Conservation (phyloP, 2,888 invertebrate genomes). For the Tetramorium bicarinatum region DNA sequence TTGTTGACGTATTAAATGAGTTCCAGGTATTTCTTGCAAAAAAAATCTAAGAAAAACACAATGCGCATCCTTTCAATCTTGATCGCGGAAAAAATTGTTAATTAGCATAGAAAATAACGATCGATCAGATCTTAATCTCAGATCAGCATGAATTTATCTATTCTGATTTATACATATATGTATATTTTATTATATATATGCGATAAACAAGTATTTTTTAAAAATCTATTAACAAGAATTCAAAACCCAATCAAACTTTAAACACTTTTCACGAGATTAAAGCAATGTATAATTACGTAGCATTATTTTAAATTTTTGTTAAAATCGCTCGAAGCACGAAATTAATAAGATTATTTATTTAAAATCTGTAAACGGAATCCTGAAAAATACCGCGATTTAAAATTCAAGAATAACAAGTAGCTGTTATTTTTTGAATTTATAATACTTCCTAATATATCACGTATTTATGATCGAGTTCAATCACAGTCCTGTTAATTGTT, state of each 20-base stretch:
- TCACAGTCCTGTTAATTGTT: neutral
- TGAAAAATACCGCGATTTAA: neutral
- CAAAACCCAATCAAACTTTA: neutral
- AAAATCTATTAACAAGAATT: neutral
- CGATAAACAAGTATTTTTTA: neutral
- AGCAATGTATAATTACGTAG: neutral
- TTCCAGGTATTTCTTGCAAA: conserved; percentile 20
- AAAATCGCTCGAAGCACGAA: neutral
- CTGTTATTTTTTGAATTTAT: neutral
- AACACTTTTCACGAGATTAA: neutral
- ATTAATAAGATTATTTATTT: neutral
- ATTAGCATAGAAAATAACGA: neutral
- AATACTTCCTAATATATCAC: neutral
- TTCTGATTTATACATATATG: neutral
- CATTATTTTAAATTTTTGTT: neutral
- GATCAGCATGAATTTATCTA: neutral
- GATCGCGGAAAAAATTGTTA: neutral
- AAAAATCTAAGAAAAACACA: neutral
- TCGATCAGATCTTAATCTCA: conserved; percentile 1
- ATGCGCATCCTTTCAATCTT: neutral
- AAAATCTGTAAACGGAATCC: neutral
- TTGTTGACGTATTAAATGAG: neutral
- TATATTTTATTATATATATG: neutral
- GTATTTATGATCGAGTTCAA: neutral
- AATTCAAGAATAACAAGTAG: neutral